Percentiles rank a stretch among this genome's conserved stretches.
Evolutionary conservation across 2,797 vertebrate species (phyloP).

Genomic region (Pseudochirops corinnae): DNA sequence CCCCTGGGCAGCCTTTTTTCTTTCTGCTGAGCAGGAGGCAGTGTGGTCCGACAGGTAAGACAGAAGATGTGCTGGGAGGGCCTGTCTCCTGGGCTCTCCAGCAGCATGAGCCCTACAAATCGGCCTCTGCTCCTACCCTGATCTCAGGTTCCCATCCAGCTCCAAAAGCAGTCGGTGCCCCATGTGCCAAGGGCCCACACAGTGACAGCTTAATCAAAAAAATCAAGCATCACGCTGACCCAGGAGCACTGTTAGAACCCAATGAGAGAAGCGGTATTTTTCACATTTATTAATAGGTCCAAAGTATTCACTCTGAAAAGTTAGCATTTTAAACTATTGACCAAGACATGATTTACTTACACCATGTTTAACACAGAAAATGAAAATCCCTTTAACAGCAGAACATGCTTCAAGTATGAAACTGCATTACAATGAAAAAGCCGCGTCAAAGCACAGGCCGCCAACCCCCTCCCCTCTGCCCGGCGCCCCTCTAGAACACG

Average conservation of each 20-base stretch:
- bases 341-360: background rate
- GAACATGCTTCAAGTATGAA: background rate
- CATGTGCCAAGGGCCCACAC: too few species aligned
- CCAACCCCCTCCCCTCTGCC: background rate
- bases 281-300: background rate
- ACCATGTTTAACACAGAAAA: background rate
- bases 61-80: too few species aligned
- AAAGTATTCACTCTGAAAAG: background rate
- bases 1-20: too few species aligned
- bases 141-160: too few species aligned
- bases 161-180: too few species aligned
- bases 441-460: too few species aligned
- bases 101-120: too few species aligned
- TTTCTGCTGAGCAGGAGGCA: background rate
- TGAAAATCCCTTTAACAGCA: background rate
- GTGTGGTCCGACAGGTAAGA: background rate
- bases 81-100: too few species aligned
- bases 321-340: background rate
- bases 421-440: background rate
- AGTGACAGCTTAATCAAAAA: background rate
- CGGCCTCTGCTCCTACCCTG: too few species aligned
- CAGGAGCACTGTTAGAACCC: background rate
- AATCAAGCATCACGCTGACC: background rate
- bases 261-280: background rate
- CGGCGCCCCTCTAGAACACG: slow-evolving; percentile 89